A percentile compares a stretch with the other conserved stretches of the same genome.
Conservation (phyloP, 2,888 invertebrate genomes). For the Mythimna ferrago region DNA sequence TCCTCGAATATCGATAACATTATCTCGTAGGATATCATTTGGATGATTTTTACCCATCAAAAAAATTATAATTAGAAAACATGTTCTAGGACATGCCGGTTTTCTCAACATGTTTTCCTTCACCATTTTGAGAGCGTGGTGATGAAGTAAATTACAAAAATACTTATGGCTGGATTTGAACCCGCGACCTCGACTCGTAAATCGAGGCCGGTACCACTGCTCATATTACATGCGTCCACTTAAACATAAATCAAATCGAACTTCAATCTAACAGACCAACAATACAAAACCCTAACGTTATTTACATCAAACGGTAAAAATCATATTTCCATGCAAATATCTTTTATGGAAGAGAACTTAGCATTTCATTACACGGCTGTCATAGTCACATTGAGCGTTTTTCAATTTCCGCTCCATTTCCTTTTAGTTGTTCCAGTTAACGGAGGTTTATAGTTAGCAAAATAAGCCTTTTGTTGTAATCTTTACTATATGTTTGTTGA, state of each 20-base stretch:
- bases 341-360: conserved; percentile 28
- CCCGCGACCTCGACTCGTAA: too few relatives aligned
- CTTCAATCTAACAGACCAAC: neutral
- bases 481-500: conserved; percentile 3
- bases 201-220: too few relatives aligned
- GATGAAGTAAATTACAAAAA: too few relatives aligned
- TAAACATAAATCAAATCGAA: neutral
- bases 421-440: conserved; percentile 49
- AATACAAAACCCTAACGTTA: neutral
- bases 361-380: conserved; percentile 61
- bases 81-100: too few relatives aligned
- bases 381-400: conserved; percentile 55
- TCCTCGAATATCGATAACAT: too few relatives aligned
- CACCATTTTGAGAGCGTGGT: too few relatives aligned
- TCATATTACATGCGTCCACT: neutral
- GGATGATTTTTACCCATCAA: too few relatives aligned
- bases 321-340: conserved; percentile 45
- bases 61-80: too few relatives aligned
- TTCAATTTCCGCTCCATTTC: conserved; percentile 67
- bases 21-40: too few relatives aligned
- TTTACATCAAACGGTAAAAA: conserved; percentile 32
- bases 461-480: conserved; percentile 8
- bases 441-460: neutral
- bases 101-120: too few relatives aligned
- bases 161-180: too few relatives aligned